Evolutionary conservation across 2,113 vertebrate genomes (phyloP), one percentile per base, ranked within the genome.

Genomic region (Mellivora capensis): DNA sequence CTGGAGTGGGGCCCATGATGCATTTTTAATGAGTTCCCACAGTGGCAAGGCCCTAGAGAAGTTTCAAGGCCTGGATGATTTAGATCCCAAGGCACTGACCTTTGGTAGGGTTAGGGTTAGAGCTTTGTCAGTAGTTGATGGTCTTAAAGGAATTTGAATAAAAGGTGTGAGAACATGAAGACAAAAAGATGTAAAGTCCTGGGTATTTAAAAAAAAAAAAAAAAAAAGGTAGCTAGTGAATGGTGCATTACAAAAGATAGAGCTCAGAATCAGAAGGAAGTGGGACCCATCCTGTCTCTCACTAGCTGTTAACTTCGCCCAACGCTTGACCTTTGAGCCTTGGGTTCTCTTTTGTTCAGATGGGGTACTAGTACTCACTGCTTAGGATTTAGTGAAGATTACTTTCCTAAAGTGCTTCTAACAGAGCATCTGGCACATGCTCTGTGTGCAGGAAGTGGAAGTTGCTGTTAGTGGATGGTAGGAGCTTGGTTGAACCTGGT

Each of bases 71-170:
- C 34, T 61, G 7, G 34, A 39, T 91, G 54, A 34, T 37, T 80
- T 31, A 57, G 64, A 44, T 93, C 42, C 62, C 44, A 39, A 77
- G 72, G 49, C 52, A 59, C 57, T 87, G 39, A n/a, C 61, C 64
- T 94, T 27, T 82, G 39, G 86, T 79, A 37, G 39, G 52, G n/a
- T n/a, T n/a, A n/a, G n/a, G 23, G 11, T 54, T 52, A 27, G 54
- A 29, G 27, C 74, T 69, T 88, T 59, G 76, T 91, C 34, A 82
- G 15, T 62, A 64, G 79, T 49, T 88, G 71, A 49, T 76, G 49
- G 21, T 95, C 79, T 91, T 89, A 76, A 85, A 96, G 52, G 62
- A 82, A 44, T 72, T 81, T 52, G 57, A 91, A 64, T 37, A 95
- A 59, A 79, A n/a, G 7, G 13, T 94, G 31, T 64, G 44, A 29